Base-by-base conservation (phyloP, 2,888 invertebrate species). In the Drosophila stalkeri region DNA sequence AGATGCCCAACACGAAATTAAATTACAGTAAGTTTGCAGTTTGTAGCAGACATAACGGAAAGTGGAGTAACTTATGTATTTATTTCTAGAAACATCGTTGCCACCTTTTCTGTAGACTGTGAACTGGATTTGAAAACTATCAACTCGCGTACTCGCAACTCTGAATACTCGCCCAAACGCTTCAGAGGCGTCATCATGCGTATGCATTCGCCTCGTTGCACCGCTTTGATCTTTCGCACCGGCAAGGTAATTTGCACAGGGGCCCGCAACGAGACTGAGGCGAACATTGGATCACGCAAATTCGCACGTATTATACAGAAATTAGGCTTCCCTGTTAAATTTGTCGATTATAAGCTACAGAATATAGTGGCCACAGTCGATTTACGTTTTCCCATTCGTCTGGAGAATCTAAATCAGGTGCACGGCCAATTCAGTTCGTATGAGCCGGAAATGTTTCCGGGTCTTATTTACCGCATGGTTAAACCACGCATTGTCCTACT, bases 371-470 rank as follows among this genome's bases (percentile, higher is more conserved):
- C 95, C 52, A 97, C 96, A 47, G 96, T 95, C 79, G 97, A 96
- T 93, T 94, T 96, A 88, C 94, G 95, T 82, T 97, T 96, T 93
- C 97, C 95, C 59, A 95, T 96, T 89, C 95, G 95, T 91, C 93
- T 95, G 89, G 97, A 96, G 93, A 96, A 95, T 89, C 94, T 95
- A 68, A 96, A 95, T 93, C 96, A 95, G 92, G 95, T 95, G 77
- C 97, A 95, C 93, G 96, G 95, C 33, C 97, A 96, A 93, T 97
- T 95, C 91, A 95, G 95, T 72, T 97, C 97, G 61, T 99, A 99
- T 91, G 99, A 99, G 93, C 99, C 99, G 0, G 99, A 99, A 93
- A 94, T 99, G 64, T 99, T 99, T 93, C 99, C 99, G 9, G 99
- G 99, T n/a, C 94, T 99, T 37, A 98, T 99, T 66, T 99, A 99